Evolutionary conservation across 2,113 vertebrate genomes (phyloP).

Genomic region (Castor canadensis): DNA sequence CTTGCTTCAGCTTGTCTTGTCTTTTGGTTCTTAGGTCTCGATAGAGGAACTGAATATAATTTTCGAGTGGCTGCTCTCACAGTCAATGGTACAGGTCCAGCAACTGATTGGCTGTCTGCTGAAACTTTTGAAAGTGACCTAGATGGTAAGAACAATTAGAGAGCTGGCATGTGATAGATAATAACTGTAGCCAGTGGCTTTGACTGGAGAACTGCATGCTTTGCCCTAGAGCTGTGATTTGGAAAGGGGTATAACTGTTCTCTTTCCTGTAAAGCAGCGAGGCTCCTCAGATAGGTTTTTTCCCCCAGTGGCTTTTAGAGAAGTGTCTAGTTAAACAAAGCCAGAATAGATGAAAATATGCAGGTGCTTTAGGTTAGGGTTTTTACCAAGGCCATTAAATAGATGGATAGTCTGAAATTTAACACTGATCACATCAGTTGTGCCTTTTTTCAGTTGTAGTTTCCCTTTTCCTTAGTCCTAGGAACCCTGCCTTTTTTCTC

Average conservation of each 20-base stretch:
- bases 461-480: background rate
- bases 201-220: background rate
- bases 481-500: background rate
- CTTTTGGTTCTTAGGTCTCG: conserved; percentile 87
- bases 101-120: conserved; percentile 93
- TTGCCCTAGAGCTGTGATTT: background rate
- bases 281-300: background rate
- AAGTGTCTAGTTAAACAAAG: background rate
- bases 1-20: background rate
- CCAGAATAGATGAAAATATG: background rate
- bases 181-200: background rate
- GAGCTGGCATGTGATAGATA: background rate
- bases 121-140: conserved; percentile 98
- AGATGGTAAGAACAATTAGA: conserved; percentile 88
- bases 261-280: background rate
- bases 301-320: background rate
- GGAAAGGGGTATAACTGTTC: no score
- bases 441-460: background rate
- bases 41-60: conserved; percentile 95
- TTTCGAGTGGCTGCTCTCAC: conserved; percentile 94
- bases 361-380: background rate
- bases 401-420: background rate
- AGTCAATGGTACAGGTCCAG: conserved; percentile 93
- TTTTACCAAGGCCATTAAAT: background rate
- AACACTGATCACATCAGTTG: background rate